Conservation (phyloP, 2,888 invertebrate species). For the Rapana venosa region DNA sequence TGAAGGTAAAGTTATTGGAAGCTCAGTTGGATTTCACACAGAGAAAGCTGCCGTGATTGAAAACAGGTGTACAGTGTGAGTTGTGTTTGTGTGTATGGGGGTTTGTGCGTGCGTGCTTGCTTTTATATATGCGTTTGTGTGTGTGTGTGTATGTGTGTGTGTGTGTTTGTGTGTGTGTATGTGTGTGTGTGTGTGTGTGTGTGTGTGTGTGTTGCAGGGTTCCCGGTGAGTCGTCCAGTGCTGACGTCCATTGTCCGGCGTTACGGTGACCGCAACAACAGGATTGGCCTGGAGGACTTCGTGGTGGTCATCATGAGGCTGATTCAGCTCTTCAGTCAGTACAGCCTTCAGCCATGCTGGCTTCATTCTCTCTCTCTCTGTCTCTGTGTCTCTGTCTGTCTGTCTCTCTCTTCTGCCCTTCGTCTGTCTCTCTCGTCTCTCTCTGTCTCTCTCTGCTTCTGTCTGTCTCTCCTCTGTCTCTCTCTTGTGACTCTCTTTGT, state of each 20-base stretch:
- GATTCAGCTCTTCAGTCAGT: conserved; percentile 94
- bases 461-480: too few relatives aligned
- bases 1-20: too few relatives aligned
- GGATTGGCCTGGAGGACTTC: conserved; percentile 93
- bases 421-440: too few relatives aligned
- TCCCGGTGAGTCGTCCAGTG: conserved; percentile 91
- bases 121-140: too few relatives aligned
- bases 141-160: neutral
- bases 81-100: neutral
- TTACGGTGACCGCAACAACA: conserved; percentile 89
- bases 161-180: neutral
- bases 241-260: conserved; percentile 92
- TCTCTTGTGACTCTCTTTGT: too few relatives aligned
- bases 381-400: neutral
- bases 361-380: neutral
- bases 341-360: neutral
- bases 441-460: too few relatives aligned
- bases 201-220: conserved; percentile 78
- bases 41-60: too few relatives aligned
- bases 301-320: conserved; percentile 95
- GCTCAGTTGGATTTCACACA: too few relatives aligned
- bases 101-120: neutral
- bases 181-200: conserved; percentile 2
- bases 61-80: conserved; percentile 1
- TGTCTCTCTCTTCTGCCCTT: too few relatives aligned